Evolutionary conservation across 2,797 vertebrate species (phyloP), one percentile per base, ranked within the genome.

Genomic region (Phoebastria nigripes): DNA sequence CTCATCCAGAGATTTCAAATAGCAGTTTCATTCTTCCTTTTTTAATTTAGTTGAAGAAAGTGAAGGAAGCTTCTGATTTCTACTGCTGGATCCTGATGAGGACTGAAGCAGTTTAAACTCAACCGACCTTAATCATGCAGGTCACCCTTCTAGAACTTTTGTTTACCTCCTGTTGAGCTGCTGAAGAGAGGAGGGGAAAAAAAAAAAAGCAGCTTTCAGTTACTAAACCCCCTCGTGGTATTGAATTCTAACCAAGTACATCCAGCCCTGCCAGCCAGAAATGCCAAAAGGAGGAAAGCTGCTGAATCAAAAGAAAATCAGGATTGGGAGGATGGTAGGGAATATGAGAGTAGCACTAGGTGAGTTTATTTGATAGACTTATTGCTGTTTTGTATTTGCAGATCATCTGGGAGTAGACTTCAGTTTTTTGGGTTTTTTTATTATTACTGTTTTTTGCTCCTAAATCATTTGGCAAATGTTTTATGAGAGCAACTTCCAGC

Each of bases 391-490:
- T 58, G 65, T 92, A 15, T 91, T 92, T 89, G 77, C 31, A 89
- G 72, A 78, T 95, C 80, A 76, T 79, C 49, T 62, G 88, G 74
- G 83, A 94, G 66, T 22, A 91, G 89, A 71, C 52, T 79, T 58
- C 5, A 8, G 5, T 5, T 8, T 44, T 76, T 2, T 3, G 2
- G 0, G 1, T 9, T 37, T 37, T 93, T 52, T 76, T 66, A 71
- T 86, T 71, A 72, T 83, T 6, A 12, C 62, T 20, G 76, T 0
- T 1, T 55, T 90, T 90, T 85, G 56, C 72, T 92, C 63, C 61
- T 92, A 77, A 96, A 89, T 93, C 69, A 94, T 91, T 96, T 89
- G 95, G 51, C 83, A 81, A 86, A 73, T 91, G 39, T 61, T 90
- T 96, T 59, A 70, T 46, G 54, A 78, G 52, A 83, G 83, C 56